Base-by-base conservation (phyloP, 2,888 invertebrate species). In the Pristionchus fissidentatus region DNA sequence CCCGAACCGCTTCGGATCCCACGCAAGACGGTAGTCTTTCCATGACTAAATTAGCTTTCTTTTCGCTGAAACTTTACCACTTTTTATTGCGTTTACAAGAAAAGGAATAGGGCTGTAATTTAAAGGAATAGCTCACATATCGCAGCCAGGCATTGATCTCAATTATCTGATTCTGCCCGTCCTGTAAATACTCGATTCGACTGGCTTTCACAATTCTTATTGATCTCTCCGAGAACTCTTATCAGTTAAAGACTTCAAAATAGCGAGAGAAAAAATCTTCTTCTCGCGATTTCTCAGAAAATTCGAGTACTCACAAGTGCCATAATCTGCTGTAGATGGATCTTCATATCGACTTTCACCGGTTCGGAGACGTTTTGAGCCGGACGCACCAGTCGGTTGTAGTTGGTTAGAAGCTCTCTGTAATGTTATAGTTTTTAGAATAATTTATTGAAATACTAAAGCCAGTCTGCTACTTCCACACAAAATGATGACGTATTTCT, bases 111-210 rank as follows among this genome's bases (percentile, higher is more conserved):
- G 46, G 19, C 38, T 4, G 38, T 41, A 3, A 22, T 55, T 8
- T 4, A n/a, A n/a, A 7, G 80, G 29, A 52, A 29, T 8, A 13
- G 82, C 86, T 62, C 57, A 89, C 90, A 84, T 85, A 90, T 88
- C 88, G 87, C n/a, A 90, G 83, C 90, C 90, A 90, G 3, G 90
- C 90, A 70, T 90, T 90, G 22, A 90, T 84, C 81, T 90, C 90
- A 41, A 90, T 89, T 0, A 90, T 89, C 55, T 90, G 90, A 60
- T 90, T 90, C 83, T 90, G 89, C 26, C 89, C 90, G 84, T 90
- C 90, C 87, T 89, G 57, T 80, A 87, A 73, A 38, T 3, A 19
- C 19, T 41, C 26, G n/a, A 29, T 66, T 32, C 38, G 73, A 26
- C 43, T n/a, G n/a, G n/a, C n/a, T n/a, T n/a, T n/a, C n/a, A n/a